phyloP scores from a whole-genome alignment of 2,888 invertebrate species.

The Amphipoea oculea region DNA sequence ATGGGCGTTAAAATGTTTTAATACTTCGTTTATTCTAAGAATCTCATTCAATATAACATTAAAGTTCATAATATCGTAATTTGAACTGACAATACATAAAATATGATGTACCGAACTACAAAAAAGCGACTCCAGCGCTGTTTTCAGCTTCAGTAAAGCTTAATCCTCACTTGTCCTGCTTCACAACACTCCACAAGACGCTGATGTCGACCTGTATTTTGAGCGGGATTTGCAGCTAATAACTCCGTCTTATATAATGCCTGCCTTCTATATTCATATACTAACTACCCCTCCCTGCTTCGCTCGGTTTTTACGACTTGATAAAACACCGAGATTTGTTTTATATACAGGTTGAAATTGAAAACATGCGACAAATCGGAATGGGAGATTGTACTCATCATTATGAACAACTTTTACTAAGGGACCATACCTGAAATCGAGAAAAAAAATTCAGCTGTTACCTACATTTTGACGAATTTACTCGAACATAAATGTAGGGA shows the following conservation, averaged over 20 bases:
- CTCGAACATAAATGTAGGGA: no score
- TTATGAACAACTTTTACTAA: no score
- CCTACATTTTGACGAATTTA: no score
- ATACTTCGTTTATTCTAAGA: background rate
- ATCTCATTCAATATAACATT: background rate
- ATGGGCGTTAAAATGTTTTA: no score
- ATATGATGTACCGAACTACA: background rate
- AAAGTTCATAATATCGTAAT: background rate
- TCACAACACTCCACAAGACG: conserved; percentile 51
- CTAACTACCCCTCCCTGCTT: background rate
- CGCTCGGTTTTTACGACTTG: background rate
- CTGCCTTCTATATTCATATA: background rate
- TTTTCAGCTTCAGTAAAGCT: conserved; percentile 24
- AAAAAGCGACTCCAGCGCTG: background rate
- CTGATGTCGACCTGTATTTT: conserved; percentile 66
- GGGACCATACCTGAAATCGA: no score
- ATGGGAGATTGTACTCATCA: no score
- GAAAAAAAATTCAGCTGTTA: no score
- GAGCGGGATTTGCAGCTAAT: conserved; percentile 69
- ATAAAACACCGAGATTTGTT: no score
- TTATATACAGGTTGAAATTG: no score
- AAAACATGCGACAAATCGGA: no score
- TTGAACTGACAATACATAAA: background rate
- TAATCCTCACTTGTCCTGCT: conserved; percentile 74
- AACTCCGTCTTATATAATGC: conserved; percentile 37